A percentile compares a stretch with the other conserved stretches of the same genome.
Conservation (phyloP, 2,797 vertebrate genomes). For the Sylvilagus floridanus region DNA sequence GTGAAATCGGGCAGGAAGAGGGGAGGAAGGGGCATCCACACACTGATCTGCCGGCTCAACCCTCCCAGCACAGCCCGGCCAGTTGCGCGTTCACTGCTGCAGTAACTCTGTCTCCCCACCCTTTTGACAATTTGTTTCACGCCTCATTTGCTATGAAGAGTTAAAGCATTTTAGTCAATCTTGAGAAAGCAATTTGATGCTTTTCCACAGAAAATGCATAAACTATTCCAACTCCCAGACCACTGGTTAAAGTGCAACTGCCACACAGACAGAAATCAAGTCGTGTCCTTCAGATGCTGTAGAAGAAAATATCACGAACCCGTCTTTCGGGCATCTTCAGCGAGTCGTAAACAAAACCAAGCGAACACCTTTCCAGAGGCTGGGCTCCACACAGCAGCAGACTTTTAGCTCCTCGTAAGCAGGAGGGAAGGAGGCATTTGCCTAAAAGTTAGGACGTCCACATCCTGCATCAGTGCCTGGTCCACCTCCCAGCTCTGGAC, state of each 20-base stretch:
- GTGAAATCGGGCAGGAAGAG: constrained; percentile 80
- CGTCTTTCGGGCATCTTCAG: background rate
- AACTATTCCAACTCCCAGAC: constrained; percentile 53
- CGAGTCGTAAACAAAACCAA: background rate
- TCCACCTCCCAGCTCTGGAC: too few relatives aligned
- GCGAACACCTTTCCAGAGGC: background rate
- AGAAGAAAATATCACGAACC: background rate
- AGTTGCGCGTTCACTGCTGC: constrained; percentile 78
- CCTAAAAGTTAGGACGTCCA: background rate
- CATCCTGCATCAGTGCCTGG: too few relatives aligned
- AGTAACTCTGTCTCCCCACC: constrained; percentile 83
- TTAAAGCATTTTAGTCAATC: constrained; percentile 85
- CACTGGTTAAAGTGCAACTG: constrained; percentile 71
- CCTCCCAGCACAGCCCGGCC: constrained; percentile 77
- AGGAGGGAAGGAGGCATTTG: background rate
- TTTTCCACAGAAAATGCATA: constrained; percentile 37
- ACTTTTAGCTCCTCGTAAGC: background rate
- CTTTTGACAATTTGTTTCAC: constrained; percentile 87
- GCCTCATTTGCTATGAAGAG: constrained; percentile 86
- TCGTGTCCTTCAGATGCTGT: background rate
- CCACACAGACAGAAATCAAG: constrained; percentile 45
- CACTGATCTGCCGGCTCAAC: constrained; percentile 84
- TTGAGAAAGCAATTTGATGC: constrained; percentile 64
- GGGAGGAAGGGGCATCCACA: constrained; percentile 80
- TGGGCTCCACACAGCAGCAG: background rate